These are phyloP conservation scores for Actias luna DNA, from an alignment of 2,888 invertebrate species.

Conservation along the genomic window DNA sequence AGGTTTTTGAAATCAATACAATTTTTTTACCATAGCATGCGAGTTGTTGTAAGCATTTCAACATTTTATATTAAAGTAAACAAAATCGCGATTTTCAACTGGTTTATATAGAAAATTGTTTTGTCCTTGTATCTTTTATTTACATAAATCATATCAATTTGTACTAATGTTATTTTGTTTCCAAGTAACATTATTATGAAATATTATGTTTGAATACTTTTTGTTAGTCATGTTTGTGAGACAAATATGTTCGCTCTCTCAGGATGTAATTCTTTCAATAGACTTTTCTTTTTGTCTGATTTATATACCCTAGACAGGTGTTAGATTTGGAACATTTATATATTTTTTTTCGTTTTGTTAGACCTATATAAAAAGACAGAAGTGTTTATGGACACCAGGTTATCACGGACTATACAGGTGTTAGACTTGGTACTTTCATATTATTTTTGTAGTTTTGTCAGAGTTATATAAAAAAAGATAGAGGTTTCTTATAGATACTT, in stretches of 20 bases:
- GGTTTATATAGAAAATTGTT: neutral
- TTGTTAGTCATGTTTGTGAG: neutral
- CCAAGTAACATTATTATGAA: conserved; percentile 6
- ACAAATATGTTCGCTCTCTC: neutral
- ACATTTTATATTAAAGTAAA: neutral
- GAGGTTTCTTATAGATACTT: too few relatives aligned
- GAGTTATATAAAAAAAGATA: too few relatives aligned
- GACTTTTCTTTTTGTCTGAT: neutral
- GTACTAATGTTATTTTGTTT: conserved; percentile 2
- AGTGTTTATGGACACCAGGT: too few relatives aligned
- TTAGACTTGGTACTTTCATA: neutral
- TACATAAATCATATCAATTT: conserved; percentile 2
- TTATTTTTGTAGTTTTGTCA: neutral
- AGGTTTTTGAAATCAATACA: too few relatives aligned
- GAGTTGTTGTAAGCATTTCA: too few relatives aligned
- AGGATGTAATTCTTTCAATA: neutral
- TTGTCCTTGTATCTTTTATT: neutral
- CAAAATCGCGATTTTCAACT: neutral
- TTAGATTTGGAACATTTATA: too few relatives aligned
- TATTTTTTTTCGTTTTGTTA: neutral
- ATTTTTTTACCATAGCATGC: too few relatives aligned
- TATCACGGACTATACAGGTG: too few relatives aligned
- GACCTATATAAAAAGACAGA: too few relatives aligned
- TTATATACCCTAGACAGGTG: neutral
- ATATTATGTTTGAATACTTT: conserved; percentile 2